Evolutionary conservation across 2,113 vertebrate species (phyloP).

Genomic region (Microtus pennsylvanicus): DNA sequence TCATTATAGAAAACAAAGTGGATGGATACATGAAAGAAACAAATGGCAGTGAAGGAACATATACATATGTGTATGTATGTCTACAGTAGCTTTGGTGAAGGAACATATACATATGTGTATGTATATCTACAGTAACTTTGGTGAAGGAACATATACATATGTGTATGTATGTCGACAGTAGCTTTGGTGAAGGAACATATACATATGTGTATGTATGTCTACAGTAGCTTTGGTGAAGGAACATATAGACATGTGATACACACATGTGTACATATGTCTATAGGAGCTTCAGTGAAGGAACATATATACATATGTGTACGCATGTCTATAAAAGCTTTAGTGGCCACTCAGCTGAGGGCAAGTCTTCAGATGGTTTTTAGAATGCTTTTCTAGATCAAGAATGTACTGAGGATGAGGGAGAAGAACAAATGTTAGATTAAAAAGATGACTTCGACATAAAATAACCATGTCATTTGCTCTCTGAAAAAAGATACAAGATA

Average conservation of each 20-base stretch:
- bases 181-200: too few species aligned
- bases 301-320: neutral
- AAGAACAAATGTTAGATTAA: neutral
- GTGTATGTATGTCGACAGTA: neutral
- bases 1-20: neutral
- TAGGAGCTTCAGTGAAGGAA: neutral
- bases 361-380: constrained; percentile 45
- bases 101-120: too few species aligned
- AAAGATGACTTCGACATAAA: constrained; percentile 13
- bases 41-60: neutral
- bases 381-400: constrained; percentile 28
- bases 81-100: too few species aligned
- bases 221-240: too few species aligned
- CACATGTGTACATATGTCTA: too few species aligned
- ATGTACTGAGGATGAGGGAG: neutral
- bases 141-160: neutral
- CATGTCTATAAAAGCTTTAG: neutral
- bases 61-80: too few species aligned
- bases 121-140: too few species aligned
- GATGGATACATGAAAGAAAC: neutral
- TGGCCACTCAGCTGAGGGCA: neutral
- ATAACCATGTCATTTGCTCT: neutral
- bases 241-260: too few species aligned
- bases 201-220: neutral
- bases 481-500: neutral